Base-by-base conservation (phyloP, 2,888 invertebrate species). In the Polia nebulosa region DNA sequence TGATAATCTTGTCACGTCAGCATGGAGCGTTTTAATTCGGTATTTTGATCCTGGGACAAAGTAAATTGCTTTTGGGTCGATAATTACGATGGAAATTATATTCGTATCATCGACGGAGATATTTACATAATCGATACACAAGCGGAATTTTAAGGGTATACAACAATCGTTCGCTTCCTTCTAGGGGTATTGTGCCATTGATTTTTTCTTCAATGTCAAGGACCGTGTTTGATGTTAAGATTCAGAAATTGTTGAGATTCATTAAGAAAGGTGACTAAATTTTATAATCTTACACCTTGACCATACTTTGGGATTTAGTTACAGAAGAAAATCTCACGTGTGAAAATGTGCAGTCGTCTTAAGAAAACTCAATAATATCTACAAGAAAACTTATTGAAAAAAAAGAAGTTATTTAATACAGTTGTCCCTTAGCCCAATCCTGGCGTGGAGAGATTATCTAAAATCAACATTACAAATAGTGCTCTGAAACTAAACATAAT, bases 21-120 rank as follows among this genome's bases (percentile, higher is more conserved):
- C 79, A 68, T 65, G 75, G 76, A 80, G 67, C 65, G 66, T 78
- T 86, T 82, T 85, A 85, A 85, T 86, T 83, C 80, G 73, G 74
- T 76, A 82, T 83, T 84, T 85, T 76, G 75, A 67, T 77, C 65
- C 68, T 64, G 76, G 55, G 68, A 76, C 79, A 76, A 77, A 80
- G 76, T 83, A 89, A 89, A 90, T 90, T 88, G 88, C 86, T 87
- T 87, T 86, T 71, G 79, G 82, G 72, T 83, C 85, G 81, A 88
- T 89, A 86, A 89, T 89, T 85, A 79, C 72, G 78, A 67, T 73
- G 65, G 70, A 78, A 81, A 87, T 85, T 83, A 87, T 77, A 85
- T 84, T 83, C 83, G 66, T 82, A 85, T 83, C 83, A 87, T 81
- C 81, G 77, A 76, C 78, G 63, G 74, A 78, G 65, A 72, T 41